A percentile compares a stretch with the other conserved stretches of the same genome.
phyloP scores from a whole-genome alignment of 2,797 vertebrate genomes.

The Poeciliopsis infans region DNA sequence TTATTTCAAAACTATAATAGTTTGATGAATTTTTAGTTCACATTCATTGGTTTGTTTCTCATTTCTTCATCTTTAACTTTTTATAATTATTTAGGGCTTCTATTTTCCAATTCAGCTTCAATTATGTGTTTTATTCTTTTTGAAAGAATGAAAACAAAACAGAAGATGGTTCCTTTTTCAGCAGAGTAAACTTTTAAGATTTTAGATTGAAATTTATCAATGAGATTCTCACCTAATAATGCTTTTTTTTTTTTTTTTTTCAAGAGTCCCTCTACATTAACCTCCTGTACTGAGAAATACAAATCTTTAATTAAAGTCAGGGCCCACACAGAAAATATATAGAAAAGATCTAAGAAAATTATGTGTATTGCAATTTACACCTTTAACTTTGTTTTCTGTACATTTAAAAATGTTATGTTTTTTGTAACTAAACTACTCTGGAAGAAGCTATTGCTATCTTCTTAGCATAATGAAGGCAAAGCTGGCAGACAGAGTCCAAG shows the following conservation, averaged over 20 bases:
- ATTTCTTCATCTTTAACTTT: neutral
- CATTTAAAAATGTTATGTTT: neutral
- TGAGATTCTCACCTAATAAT: too few species aligned
- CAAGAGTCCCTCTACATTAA: neutral
- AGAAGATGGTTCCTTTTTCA: too few species aligned
- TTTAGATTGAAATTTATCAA: too few species aligned
- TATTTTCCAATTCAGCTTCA: neutral
- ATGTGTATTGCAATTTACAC: neutral
- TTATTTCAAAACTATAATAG: neutral
- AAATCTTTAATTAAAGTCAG: neutral
- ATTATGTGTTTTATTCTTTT: neutral
- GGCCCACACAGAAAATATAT: too few species aligned
- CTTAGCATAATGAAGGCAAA: neutral
- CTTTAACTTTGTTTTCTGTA: neutral
- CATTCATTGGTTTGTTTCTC: neutral
- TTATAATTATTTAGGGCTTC: neutral
- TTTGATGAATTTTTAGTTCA: neutral
- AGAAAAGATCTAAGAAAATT: neutral
- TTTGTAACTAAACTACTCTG: neutral
- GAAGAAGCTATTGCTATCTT: neutral
- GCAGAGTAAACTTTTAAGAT: too few species aligned
- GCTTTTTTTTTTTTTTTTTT: neutral
- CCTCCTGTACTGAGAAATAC: neutral
- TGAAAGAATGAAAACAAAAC: neutral
- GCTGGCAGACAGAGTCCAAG: neutral